Evolutionary conservation across 2,113 vertebrate species (phyloP).

Genomic region (Pluvianellus socialis): DNA sequence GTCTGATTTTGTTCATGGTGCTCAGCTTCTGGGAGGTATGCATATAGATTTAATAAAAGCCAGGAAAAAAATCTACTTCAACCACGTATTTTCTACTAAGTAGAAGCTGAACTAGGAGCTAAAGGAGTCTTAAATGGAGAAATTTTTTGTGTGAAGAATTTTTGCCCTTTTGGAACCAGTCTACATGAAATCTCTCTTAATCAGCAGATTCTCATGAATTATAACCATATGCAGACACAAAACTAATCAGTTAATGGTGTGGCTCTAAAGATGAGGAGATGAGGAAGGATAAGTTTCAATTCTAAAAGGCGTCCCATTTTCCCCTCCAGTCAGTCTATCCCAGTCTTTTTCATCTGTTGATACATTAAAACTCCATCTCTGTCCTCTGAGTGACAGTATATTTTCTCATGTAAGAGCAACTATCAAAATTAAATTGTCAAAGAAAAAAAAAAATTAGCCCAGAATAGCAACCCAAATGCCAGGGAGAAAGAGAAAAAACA

Average conservation of each 20-base stretch:
- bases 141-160: not conserved
- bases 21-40: not conserved
- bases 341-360: not conserved
- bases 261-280: not conserved
- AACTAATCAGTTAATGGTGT: not conserved
- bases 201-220: not conserved
- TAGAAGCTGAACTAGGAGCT: not conserved
- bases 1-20: not conserved
- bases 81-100: not conserved
- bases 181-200: not conserved
- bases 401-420: not conserved
- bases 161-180: not conserved
- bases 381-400: not conserved
- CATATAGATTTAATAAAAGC: not conserved
- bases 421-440: not conserved
- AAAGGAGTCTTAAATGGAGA: not conserved
- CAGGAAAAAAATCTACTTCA: not conserved
- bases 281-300: not conserved
- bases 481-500: not conserved
- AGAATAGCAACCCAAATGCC: not conserved
- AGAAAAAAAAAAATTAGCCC: not conserved
- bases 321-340: fast-evolving
- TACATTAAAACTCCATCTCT: not conserved
- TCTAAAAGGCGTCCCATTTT: not conserved
- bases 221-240: not conserved